These are phyloP conservation scores for Poeciliopsis presidionis DNA, from an alignment of 2,797 vertebrate species.

Conservation along the genomic window DNA sequence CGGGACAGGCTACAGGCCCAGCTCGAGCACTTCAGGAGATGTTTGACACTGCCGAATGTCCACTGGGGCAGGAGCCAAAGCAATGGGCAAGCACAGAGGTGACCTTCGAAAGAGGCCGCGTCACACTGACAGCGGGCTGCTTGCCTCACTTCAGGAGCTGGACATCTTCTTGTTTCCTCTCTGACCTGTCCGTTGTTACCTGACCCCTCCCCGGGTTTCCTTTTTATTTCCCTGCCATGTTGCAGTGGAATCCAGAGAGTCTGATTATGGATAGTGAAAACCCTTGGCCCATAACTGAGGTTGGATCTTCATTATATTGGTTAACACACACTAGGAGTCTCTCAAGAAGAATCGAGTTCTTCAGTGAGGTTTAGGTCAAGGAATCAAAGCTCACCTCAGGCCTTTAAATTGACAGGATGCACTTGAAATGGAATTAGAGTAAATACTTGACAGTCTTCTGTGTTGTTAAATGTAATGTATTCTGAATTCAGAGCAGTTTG, in stretches of 20 bases:
- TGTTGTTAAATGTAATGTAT: slow-evolving; percentile 54
- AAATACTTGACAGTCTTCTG: slow-evolving; percentile 65
- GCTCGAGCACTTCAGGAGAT: slow-evolving; percentile 94
- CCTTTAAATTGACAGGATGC: slow-evolving; percentile 78
- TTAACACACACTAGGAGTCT: slow-evolving; percentile 56
- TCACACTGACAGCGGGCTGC: slow-evolving; percentile 64
- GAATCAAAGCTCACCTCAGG: slow-evolving; percentile 78
- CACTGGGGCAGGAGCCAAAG: slow-evolving; percentile 90
- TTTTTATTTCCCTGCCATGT: slow-evolving; percentile 36
- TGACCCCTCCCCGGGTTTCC: slow-evolving; percentile 29
- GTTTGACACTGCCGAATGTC: slow-evolving; percentile 90
- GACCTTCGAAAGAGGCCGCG: slow-evolving; percentile 82
- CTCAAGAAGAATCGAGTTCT: slow-evolving; percentile 31
- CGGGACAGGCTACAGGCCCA: slow-evolving; percentile 91
- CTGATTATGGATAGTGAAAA: slow-evolving; percentile 40
- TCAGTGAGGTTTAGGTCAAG: slow-evolving; percentile 54
- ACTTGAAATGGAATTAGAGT: slow-evolving; percentile 66
- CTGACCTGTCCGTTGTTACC: slow-evolving; percentile 36
- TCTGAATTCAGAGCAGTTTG: slow-evolving; percentile 50
- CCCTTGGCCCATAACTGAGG: slow-evolving; percentile 39
- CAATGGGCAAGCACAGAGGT: slow-evolving; percentile 89
- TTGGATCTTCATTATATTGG: slow-evolving; percentile 24
- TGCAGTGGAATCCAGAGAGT: slow-evolving; percentile 27
- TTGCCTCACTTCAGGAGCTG: slow-evolving; percentile 52
- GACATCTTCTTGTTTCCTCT: slow-evolving; percentile 34